Percentiles rank a stretch among this genome's conserved stretches.
These are phyloP conservation scores for Masticophis lateralis DNA, from an alignment of 2,797 vertebrate species.

Conservation along the genomic window DNA sequence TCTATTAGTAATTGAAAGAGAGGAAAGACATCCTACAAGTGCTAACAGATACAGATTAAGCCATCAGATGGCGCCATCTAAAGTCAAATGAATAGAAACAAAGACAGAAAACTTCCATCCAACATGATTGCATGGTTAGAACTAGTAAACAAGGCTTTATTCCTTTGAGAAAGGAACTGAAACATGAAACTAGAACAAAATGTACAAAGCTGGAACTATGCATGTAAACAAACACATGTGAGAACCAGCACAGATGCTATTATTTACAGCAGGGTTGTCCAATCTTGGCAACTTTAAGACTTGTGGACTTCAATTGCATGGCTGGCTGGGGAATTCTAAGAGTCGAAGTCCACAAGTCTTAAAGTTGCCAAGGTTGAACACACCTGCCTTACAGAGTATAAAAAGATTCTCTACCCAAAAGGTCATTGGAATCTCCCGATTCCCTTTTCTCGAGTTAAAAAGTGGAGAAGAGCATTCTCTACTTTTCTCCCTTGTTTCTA, in stretches of 20 bases:
- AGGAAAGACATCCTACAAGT: not conserved
- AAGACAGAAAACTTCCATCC: not conserved
- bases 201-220: not conserved
- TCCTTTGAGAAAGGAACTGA: not conserved
- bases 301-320: not conserved
- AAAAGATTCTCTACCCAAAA: not conserved
- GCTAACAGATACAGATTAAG: not conserved
- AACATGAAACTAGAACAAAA: not conserved
- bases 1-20: not conserved
- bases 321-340: not conserved
- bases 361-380: not conserved
- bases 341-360: not conserved
- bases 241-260: not conserved
- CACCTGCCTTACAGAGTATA: not conserved
- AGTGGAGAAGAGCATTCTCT: not conserved
- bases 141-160: not conserved
- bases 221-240: not conserved
- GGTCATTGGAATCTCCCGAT: not conserved
- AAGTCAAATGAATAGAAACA: not conserved
- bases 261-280: not conserved
- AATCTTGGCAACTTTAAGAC: not conserved
- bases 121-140: not conserved
- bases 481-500: not conserved
- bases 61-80: not conserved
- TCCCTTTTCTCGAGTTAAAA: not conserved